These are phyloP conservation scores for Galaxias olidus DNA, from an alignment of 2,797 vertebrate species.

Conservation along the genomic window DNA sequence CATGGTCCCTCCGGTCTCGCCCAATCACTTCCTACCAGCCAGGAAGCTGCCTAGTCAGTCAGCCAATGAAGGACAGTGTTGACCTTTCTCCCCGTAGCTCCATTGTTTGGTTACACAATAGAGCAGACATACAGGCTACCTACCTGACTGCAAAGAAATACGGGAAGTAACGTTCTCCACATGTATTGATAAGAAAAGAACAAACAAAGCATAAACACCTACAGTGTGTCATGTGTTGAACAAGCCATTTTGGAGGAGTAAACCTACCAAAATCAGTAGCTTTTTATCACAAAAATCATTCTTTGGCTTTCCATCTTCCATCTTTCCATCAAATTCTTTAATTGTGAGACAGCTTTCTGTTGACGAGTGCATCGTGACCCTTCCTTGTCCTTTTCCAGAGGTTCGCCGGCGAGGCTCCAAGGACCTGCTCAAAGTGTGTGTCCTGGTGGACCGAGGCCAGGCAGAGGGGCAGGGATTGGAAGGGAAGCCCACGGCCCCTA, in stretches of 20 bases:
- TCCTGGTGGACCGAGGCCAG: constrained; percentile 82
- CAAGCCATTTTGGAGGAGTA: too few relatives aligned
- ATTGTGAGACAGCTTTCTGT: too few relatives aligned
- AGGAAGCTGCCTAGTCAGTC: constrained; percentile 72
- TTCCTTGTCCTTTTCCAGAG: constrained; percentile 67
- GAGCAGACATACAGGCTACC: constrained; percentile 78
- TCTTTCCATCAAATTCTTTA: too few relatives aligned
- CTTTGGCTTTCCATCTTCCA: too few relatives aligned
- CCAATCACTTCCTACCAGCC: constrained; percentile 80
- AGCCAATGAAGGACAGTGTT: constrained; percentile 73
- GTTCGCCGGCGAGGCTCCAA: constrained; percentile 91
- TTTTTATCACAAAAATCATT: too few relatives aligned
- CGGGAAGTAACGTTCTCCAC: constrained; percentile 30
- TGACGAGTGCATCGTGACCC: neutral
- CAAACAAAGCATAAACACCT: neutral
- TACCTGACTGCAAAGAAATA: constrained; percentile 61
- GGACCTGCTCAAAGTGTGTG: constrained; percentile 89
- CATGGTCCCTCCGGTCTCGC: constrained; percentile 41
- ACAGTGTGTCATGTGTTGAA: too few relatives aligned
- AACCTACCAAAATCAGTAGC: too few relatives aligned
- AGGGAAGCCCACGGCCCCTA: constrained; percentile 64
- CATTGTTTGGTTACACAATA: constrained; percentile 83
- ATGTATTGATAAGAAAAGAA: constrained; percentile 26
- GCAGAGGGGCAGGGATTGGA: constrained; percentile 64
- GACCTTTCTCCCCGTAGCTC: constrained; percentile 77